Base-by-base conservation (phyloP, 1,140 invertebrate species). In the Solenopsis invicta region DNA sequence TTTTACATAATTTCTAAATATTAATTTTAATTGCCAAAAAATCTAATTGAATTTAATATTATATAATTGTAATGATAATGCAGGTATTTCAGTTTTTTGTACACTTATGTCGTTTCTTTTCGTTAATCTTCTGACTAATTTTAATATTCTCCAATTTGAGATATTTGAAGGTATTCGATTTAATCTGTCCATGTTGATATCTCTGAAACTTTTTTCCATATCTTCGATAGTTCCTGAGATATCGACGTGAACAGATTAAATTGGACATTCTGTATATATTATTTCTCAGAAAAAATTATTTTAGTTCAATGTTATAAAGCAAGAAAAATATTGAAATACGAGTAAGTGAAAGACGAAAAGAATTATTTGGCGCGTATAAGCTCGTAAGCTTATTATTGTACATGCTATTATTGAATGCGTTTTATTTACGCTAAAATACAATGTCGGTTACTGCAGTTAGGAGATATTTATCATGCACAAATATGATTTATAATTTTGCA, bases 341-440 rank as follows among this genome's bases (percentile, higher is more conserved):
- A 61, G 5, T 62, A 21, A 29, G 13, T 29, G 61, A 34, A 64
- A 29, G 0, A 29, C 10, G 4, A 64, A 64, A 64, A 62, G 13
- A 64, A 21, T 34, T 66, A 45, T 67, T 67, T 67, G 29, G 5
- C 29, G 16, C 29, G 16, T 62, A 18, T 62, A 62, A 62, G 5
- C 61, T 62, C 34, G 9, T 62, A 62, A 62, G 5, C 61, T 62
- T 62, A 34, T 62, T 62, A 62, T 62, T 62, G 16, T 18, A 62
- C 34, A 62, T 62, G 29, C 2, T 41, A 62, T 62, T 41, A 62
- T 62, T 34, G 61, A 62, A 1, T 62, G 1, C 12, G 16, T 62
- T 62, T 62, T 62, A 29, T 50, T 69, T 69, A 71, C 24, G 9
- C 52, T 71, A 50, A 71, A 71, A 71, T 8, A 6, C 10, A 69